Percentiles rank a stretch among this genome's conserved stretches.
Evolutionary conservation across 2,888 invertebrate species (phyloP).

Genomic region (Pantelozetes paolii): DNA sequence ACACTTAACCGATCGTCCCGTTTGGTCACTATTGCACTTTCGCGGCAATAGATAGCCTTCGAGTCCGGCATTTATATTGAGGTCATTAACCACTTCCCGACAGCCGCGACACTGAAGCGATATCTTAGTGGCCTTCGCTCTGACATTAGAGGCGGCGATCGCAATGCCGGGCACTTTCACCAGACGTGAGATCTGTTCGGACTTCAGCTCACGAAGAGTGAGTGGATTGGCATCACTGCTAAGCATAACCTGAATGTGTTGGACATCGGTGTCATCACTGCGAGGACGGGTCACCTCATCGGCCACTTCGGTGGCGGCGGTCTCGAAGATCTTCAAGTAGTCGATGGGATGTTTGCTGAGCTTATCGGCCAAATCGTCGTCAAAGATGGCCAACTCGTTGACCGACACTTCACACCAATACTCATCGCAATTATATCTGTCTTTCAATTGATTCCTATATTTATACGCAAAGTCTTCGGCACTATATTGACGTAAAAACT

Average conservation of each 20-base stretch:
- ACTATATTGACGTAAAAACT: slow-evolving; percentile 90
- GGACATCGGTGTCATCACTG: slow-evolving; percentile 79
- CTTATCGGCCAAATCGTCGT: slow-evolving; percentile 86
- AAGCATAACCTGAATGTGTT: slow-evolving; percentile 75
- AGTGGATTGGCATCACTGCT: slow-evolving; percentile 76
- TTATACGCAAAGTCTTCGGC: slow-evolving; percentile 92
- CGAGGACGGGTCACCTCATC: slow-evolving; percentile 93
- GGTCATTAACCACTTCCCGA: slow-evolving; percentile 78
- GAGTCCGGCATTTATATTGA: slow-evolving; percentile 85
- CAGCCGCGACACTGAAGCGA: slow-evolving; percentile 94
- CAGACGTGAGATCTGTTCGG: slow-evolving; percentile 83
- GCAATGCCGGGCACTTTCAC: slow-evolving; percentile 95
- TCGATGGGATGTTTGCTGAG: slow-evolving; percentile 87
- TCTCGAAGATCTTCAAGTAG: slow-evolving; percentile 88
- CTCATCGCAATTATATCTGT: slow-evolving; percentile 82
- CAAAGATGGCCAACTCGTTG: slow-evolving; percentile 89
- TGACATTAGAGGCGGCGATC: slow-evolving; percentile 85
- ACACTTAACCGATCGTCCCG: slow-evolving; percentile 67
- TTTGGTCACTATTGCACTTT: slow-evolving; percentile 86
- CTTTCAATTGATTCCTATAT: slow-evolving; percentile 91
- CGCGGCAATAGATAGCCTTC: slow-evolving; percentile 94
- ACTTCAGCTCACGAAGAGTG: slow-evolving; percentile 81
- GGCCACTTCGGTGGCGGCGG: slow-evolving; percentile 91
- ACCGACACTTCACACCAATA: slow-evolving; percentile 87
- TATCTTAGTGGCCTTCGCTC: slow-evolving; percentile 90